Conservation (phyloP, 2,113 vertebrate genomes). For the Paramisgurnus dabryanus region DNA sequence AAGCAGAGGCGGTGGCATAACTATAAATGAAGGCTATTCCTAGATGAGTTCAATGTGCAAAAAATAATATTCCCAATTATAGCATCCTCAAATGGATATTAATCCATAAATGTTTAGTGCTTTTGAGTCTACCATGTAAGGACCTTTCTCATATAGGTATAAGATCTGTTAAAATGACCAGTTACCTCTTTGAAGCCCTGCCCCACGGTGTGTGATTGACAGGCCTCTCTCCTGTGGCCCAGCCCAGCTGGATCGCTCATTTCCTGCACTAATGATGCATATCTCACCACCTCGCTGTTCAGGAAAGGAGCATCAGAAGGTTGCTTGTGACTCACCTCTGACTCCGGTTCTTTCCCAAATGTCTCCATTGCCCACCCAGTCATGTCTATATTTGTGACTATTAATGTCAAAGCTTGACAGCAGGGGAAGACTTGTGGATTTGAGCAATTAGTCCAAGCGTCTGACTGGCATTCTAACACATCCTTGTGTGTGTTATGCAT, state of each 20-base stretch:
- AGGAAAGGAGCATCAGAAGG: slow-evolving; percentile 44
- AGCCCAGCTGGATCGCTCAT: slow-evolving; percentile 30
- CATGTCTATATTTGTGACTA: slow-evolving; percentile 14
- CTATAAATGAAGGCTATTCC: neutral
- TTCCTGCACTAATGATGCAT: slow-evolving; percentile 29
- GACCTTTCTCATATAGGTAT: neutral
- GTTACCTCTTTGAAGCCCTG: neutral
- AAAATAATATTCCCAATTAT: no score
- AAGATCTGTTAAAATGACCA: neutral
- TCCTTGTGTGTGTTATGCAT: neutral
- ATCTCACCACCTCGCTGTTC: slow-evolving; percentile 22
- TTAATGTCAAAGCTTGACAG: slow-evolving; percentile 53
- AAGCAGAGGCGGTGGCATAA: neutral
- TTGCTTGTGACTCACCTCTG: slow-evolving; percentile 39
- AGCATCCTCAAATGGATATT: no score
- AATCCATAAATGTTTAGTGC: no score
- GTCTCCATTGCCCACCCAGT: neutral
- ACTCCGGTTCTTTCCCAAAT: slow-evolving; percentile 30
- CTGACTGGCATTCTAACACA: neutral
- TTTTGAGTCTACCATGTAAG: no score
- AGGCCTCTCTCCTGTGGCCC: neutral
- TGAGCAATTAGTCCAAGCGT: neutral
- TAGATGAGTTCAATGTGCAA: neutral
- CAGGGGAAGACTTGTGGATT: neutral
- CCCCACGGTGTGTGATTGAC: slow-evolving; percentile 27